phyloP scores from a whole-genome alignment of 1,140 invertebrate genomes.

The Drosophila neocordata region DNA sequence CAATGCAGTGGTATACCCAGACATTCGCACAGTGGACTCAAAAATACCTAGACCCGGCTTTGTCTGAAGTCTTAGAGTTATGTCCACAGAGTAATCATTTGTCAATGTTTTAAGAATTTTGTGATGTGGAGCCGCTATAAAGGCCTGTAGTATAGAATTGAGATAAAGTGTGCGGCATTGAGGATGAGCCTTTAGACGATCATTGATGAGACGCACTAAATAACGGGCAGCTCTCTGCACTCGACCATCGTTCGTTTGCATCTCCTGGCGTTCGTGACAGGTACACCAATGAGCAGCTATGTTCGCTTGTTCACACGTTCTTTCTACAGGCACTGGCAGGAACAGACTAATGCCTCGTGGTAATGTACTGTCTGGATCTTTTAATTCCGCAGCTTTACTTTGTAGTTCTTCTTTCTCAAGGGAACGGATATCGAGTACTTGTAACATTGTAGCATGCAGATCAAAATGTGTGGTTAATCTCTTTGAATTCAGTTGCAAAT shows the following conservation, averaged over 20 bases:
- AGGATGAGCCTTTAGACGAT: constrained; percentile 84
- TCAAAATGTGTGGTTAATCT: constrained; percentile 92
- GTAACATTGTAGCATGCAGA: constrained; percentile 87
- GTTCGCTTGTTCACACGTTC: constrained; percentile 89
- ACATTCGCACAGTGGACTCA: constrained; percentile 87
- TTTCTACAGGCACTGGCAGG: constrained; percentile 86
- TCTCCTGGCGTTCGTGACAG: constrained; percentile 86
- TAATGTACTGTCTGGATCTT: constrained; percentile 57
- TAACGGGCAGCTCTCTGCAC: constrained; percentile 84
- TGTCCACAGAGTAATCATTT: constrained; percentile 84
- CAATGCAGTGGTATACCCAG: constrained; percentile 83
- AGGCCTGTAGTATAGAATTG: constrained; percentile 75
- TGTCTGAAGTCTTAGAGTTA: constrained; percentile 87
- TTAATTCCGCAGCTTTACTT: constrained; percentile 50
- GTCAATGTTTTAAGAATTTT: constrained; percentile 80
- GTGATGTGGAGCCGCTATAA: constrained; percentile 68
- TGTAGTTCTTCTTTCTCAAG: constrained; percentile 69
- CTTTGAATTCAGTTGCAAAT: constrained; percentile 88
- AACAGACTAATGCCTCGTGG: constrained; percentile 90
- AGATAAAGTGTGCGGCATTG: constrained; percentile 84
- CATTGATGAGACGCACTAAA: constrained; percentile 87
- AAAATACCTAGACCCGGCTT: constrained; percentile 89
- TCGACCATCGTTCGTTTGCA: constrained; percentile 83
- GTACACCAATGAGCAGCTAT: constrained; percentile 94
- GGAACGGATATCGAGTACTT: constrained; percentile 84